Evolutionary conservation across 2,113 vertebrate species (phyloP), one percentile per base, ranked within the genome.

Genomic region (Peromyscus leucopus): DNA sequence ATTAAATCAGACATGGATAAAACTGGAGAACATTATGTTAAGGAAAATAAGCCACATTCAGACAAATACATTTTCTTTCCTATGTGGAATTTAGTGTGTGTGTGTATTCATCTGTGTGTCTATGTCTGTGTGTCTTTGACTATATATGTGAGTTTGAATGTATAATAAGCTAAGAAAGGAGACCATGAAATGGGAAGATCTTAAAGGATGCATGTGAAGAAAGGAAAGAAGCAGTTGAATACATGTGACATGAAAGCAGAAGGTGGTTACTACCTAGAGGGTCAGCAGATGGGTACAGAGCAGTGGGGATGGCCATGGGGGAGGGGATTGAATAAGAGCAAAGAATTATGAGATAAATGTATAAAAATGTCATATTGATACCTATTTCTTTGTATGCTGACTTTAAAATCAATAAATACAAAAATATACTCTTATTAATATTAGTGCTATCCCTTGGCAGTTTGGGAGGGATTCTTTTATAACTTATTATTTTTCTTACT

Each of bases 401-500:
- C 11, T 88, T n/a, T 71, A 88, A 88, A 71, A 55, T 48, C 22
- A 65, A 36, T 36, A 51, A 36, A 59, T 21, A 57, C 36, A 85
- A 17, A 96, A 96, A 91, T 85, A 46, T 79, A 57, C 19, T 69
- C 36, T 75, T 82, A 67, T 84, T 95, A 92, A 79, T 11, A 90
- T 82, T 72, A 85, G 83, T 57, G 13, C 65, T 86, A 57, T 39
- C 36, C 61, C 12, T 85, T 79, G 95, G 71, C 55, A 65, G 65
- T 93, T 42, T 39, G 69, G 19, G 7, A 87, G 31, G 9, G 33
- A 83, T 91, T 95, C 59, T n/a, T 93, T 95, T 39, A 78, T 55
- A 96, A 83, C 55, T 78, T 39, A 79, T 87, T 61, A 48, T 86
- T 96, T 90, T 95, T 57, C 51, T 86, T 67, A 76, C 21, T 89